phyloP scores from a whole-genome alignment of 2,113 vertebrate genomes.

The Phyllostomus discolor region DNA sequence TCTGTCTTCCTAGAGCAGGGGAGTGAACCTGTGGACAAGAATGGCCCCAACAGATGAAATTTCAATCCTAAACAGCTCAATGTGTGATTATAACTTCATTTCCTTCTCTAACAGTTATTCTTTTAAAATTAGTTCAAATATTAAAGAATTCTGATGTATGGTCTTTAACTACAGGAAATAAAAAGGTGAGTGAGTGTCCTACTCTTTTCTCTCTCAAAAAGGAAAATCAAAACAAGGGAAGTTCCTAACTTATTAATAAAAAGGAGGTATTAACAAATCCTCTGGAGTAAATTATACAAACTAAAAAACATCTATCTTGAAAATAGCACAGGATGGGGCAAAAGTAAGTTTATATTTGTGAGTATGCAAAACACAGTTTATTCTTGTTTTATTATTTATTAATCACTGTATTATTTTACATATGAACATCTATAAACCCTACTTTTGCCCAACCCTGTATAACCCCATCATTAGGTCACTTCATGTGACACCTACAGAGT shows the following conservation, averaged over 20 bases:
- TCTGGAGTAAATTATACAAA: not conserved
- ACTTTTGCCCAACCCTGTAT: not conserved
- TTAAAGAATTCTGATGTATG: not conserved
- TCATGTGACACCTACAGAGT: not conserved
- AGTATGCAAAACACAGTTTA: no score
- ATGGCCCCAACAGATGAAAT: not conserved
- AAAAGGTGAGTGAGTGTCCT: not conserved
- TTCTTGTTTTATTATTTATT: no score
- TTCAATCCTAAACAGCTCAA: not conserved
- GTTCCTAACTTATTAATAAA: not conserved
- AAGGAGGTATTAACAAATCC: not conserved
- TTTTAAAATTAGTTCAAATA: not conserved
- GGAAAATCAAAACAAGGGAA: not conserved
- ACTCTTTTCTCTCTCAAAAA: not conserved
- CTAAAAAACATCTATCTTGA: not conserved
- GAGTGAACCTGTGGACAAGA: not conserved
- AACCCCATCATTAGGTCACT: not conserved
- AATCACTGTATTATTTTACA: no score
- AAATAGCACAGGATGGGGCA: not conserved
- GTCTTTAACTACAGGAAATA: not conserved
- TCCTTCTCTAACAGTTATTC: not conserved
- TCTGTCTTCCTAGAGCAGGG: not conserved
- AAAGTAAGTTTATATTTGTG: not conserved
- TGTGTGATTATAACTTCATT: not conserved
- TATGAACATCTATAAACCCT: not conserved